Evolutionary conservation across 2,888 invertebrate species (phyloP), one percentile per base, ranked within the genome.

Genomic region (Camponotus fellah): DNA sequence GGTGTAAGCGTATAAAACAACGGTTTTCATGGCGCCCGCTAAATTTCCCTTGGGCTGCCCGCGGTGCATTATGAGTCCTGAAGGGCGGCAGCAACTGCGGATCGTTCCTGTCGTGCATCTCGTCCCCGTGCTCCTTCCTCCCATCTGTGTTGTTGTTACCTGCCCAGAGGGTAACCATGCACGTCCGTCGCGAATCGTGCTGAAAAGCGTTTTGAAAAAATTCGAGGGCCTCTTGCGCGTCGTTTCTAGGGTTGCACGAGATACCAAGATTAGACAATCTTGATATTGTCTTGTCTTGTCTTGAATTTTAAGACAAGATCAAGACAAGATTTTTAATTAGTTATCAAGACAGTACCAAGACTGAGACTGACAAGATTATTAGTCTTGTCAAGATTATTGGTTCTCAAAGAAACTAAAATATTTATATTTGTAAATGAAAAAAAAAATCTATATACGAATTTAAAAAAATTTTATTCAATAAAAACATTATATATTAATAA

Each of bases 41-140:
- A 90, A 92, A 92, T 92, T 92, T 92, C 92, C 92, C 92, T 74
- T 87, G 92, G 92, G 92, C 87, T 90, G 85, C 76, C 87, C 86
- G 87, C 85, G 86, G 82, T 85, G 89, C 89, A 92, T 92, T 92
- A 91, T 90, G 88, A 90, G 87, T 84, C 86, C 86, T 89, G 86
- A 89, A 92, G 88, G 88, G 88, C 88, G 86, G 87, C 69, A 34
- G 69, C 86, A 88, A 86, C 80, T 69, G 81, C 80, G 85, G 79
- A 83, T 88, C 85, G 71, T 43, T 82, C 60, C 37, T 60, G 79
- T 81, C 76, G 66, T 76, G 49, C 66, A 37, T 56, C 80, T 69
- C 77, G 58, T 72, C 85, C 60, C 69, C 85, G 83, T 77, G 83
- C 81, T 85, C 83, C 80, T 80, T 76, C 62, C 6, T 26, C 46